These are phyloP conservation scores for Isichthys henryi DNA, from an alignment of 2,113 vertebrate species.

Conservation along the genomic window DNA sequence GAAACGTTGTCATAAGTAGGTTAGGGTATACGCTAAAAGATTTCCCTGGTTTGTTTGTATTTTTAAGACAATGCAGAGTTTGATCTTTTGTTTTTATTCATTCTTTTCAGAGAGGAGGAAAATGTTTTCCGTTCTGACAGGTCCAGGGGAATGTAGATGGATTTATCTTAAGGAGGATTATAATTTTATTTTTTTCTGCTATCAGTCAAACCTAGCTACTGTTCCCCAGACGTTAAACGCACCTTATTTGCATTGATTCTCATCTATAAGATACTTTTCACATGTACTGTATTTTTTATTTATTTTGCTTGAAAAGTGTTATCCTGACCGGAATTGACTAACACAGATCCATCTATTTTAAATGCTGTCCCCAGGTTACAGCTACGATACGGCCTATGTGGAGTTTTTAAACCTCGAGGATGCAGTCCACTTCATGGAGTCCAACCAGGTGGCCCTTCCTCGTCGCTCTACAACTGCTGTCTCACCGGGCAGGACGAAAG, in stretches of 20 bases:
- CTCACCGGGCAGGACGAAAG: slow-evolving; percentile 66
- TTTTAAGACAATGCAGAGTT: neutral
- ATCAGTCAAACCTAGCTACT: neutral
- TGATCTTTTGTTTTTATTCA: neutral
- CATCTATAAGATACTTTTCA: slow-evolving; percentile 31
- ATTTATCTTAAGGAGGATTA: neutral
- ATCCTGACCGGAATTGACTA: slow-evolving; percentile 74
- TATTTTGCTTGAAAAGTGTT: slow-evolving; percentile 45
- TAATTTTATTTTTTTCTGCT: neutral
- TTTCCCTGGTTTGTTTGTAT: neutral
- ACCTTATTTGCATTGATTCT: neutral
- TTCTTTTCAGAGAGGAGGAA: neutral
- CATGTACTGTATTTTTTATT: slow-evolving; percentile 44
- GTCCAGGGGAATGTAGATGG: neutral
- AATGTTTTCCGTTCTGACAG: neutral
- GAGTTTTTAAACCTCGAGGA: slow-evolving; percentile 99
- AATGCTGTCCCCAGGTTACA: slow-evolving; percentile 99
- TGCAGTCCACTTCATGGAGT: slow-evolving; percentile 99
- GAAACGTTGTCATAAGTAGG: neutral
- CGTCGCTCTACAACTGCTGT: slow-evolving; percentile 89
- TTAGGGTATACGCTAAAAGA: neutral
- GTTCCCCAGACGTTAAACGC: neutral
- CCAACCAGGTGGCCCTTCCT: slow-evolving; percentile 99
- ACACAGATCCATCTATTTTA: slow-evolving; percentile 99
- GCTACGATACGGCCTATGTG: slow-evolving; percentile 99